Percentiles rank a stretch among this genome's conserved stretches.
These are phyloP conservation scores for Leptopilina drosophilae DNA, from an alignment of 2,888 invertebrate species.

Conservation along the genomic window DNA sequence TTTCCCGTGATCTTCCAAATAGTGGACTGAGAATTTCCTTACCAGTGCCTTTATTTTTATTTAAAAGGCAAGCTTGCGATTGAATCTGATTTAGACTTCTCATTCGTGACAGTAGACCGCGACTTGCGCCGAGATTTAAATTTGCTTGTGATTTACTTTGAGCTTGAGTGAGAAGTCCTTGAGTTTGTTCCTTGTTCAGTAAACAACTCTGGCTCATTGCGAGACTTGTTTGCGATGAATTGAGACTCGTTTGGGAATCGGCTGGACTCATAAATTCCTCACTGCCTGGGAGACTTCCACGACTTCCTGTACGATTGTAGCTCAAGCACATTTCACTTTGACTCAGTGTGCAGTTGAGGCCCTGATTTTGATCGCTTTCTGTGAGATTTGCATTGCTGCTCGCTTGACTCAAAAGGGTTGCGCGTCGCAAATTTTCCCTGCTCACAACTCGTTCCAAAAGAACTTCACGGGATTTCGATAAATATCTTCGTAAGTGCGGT, in stretches of 20 bases:
- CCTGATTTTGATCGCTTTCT: conserved; percentile 52
- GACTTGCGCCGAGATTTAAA: conserved; percentile 66
- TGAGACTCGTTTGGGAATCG: conserved; percentile 70
- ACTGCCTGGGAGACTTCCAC: conserved; percentile 68
- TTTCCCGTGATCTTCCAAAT: conserved; percentile 76
- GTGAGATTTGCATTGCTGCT: conserved; percentile 70
- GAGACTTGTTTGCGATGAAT: conserved; percentile 71
- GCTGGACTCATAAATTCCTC: conserved; percentile 70
- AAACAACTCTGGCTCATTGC: conserved; percentile 72
- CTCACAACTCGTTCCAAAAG: conserved; percentile 78
- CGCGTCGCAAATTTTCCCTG: conserved; percentile 71
- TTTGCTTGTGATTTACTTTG: conserved; percentile 73
- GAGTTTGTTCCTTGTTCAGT: conserved; percentile 74
- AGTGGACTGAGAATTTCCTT: conserved; percentile 65
- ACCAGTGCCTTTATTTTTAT: conserved; percentile 56
- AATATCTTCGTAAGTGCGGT: conserved; percentile 75
- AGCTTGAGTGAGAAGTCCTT: conserved; percentile 71
- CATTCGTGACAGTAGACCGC: conserved; percentile 71
- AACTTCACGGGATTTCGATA: conserved; percentile 79
- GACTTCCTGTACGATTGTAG: conserved; percentile 67
- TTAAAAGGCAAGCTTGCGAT: conserved; percentile 74
- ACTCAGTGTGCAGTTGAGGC: conserved; percentile 69
- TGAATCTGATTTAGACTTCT: conserved; percentile 73
- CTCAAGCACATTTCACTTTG: conserved; percentile 78
- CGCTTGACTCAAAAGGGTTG: conserved; percentile 72